Evolutionary conservation across 1,140 invertebrate genomes (phyloP).

Genomic region (Lepidostoma basale): DNA sequence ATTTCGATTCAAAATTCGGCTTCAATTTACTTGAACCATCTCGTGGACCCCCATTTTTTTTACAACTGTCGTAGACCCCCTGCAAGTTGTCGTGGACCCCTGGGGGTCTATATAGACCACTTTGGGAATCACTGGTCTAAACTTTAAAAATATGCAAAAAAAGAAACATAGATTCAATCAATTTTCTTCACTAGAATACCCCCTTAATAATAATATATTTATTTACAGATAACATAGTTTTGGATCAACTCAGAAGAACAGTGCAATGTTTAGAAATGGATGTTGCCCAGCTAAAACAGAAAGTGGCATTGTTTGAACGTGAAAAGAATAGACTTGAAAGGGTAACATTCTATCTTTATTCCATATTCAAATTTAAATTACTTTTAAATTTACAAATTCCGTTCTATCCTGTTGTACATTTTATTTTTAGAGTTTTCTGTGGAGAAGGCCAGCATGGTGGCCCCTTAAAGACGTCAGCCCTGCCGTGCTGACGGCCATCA

Average conservation of each 20-base stretch:
- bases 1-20: no score
- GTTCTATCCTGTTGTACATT: background rate
- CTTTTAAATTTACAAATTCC: background rate
- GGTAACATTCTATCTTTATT: conserved; percentile 13
- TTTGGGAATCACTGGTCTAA: no score
- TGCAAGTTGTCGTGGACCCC: no score
- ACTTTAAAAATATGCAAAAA: no score
- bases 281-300: conserved; percentile 50
- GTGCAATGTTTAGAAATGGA: conserved; percentile 55
- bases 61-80: no score
- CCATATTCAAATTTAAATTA: no score
- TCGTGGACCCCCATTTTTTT: no score
- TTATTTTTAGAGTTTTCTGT: conserved; percentile 38
- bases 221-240: conserved; percentile 52
- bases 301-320: conserved; percentile 28
- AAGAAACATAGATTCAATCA: no score
- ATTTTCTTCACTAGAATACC: no score
- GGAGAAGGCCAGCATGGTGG: conserved; percentile 37
- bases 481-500: conserved; percentile 26
- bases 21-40: no score
- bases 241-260: conserved; percentile 55
- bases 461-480: conserved; percentile 36
- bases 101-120: no score
- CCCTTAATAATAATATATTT: background rate
- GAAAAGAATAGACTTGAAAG: conserved; percentile 23